Evolutionary conservation across 2,797 vertebrate genomes (phyloP).

Genomic region (Melanotaenia boesemani): DNA sequence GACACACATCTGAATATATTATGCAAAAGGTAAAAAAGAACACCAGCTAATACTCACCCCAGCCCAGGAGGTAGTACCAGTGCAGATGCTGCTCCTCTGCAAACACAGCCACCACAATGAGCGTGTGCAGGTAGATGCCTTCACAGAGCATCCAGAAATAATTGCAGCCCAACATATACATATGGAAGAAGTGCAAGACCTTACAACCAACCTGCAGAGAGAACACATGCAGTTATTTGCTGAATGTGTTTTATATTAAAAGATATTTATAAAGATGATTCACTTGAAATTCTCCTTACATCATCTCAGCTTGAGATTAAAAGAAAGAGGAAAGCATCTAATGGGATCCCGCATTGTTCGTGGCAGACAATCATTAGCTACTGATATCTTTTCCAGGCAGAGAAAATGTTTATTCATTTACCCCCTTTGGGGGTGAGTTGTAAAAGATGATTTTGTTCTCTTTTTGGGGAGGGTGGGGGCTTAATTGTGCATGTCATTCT

Average conservation of each 20-base stretch:
- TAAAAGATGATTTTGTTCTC: slow-evolving; percentile 25
- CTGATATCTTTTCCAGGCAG: slow-evolving; percentile 20
- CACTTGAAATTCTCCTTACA: slow-evolving; percentile 19
- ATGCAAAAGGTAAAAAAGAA: background rate
- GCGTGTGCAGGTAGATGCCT: slow-evolving; percentile 96
- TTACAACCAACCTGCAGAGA: slow-evolving; percentile 91
- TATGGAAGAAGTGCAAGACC: slow-evolving; percentile 94
- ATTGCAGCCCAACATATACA: slow-evolving; percentile 97
- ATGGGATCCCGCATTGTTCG: slow-evolving; percentile 13
- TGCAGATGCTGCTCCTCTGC: slow-evolving; percentile 91
- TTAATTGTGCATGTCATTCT: slow-evolving; percentile 15
- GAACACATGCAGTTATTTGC: slow-evolving; percentile 6
- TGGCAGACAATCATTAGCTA: slow-evolving; percentile 36
- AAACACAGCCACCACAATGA: slow-evolving; percentile 96
- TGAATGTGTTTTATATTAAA: background rate
- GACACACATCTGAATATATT: background rate
- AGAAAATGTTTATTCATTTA: slow-evolving; percentile 47
- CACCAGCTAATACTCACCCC: slow-evolving; percentile 87
- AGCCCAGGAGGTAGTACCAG: slow-evolving; percentile 98
- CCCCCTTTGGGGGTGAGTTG: slow-evolving; percentile 27
- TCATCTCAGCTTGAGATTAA: slow-evolving; percentile 30
- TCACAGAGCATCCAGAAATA: slow-evolving; percentile 99
- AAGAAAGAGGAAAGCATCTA: slow-evolving; percentile 5
- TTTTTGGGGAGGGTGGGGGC: background rate
- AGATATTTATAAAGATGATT: background rate